Evolutionary conservation across 2,113 vertebrate species (phyloP).

Genomic region (Boulengerochromis microlepis): DNA sequence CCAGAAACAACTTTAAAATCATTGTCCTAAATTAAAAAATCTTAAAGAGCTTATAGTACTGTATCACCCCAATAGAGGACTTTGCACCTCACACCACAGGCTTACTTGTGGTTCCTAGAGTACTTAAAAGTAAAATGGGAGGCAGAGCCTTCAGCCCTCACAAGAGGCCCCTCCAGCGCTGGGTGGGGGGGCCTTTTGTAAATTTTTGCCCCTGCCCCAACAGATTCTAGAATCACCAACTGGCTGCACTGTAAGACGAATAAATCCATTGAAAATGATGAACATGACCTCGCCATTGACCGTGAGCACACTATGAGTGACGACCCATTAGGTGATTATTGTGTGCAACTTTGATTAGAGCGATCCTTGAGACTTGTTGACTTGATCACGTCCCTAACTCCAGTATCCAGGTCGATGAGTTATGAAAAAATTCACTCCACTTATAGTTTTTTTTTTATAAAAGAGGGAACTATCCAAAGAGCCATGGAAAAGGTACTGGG

Average conservation of each 20-base stretch:
- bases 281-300: neutral
- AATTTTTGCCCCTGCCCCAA: neutral
- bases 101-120: neutral
- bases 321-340: neutral
- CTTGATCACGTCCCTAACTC: neutral
- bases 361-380: neutral
- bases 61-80: neutral
- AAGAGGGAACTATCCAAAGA: neutral
- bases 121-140: neutral
- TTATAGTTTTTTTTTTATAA: too few species aligned
- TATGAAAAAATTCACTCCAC: neutral
- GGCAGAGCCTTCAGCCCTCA: neutral
- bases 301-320: neutral
- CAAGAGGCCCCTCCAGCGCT: neutral
- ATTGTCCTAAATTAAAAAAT: neutral
- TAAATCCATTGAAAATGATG: neutral
- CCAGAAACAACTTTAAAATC: neutral
- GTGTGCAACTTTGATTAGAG: neutral
- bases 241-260: neutral
- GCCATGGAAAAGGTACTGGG: neutral
- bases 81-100: neutral
- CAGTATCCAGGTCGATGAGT: neutral
- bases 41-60: neutral
- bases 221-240: neutral
- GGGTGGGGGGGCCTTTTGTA: neutral